These are phyloP conservation scores for Leptinotarsa peninsularis DNA, from an alignment of 2,888 invertebrate genomes.

Conservation along the genomic window DNA sequence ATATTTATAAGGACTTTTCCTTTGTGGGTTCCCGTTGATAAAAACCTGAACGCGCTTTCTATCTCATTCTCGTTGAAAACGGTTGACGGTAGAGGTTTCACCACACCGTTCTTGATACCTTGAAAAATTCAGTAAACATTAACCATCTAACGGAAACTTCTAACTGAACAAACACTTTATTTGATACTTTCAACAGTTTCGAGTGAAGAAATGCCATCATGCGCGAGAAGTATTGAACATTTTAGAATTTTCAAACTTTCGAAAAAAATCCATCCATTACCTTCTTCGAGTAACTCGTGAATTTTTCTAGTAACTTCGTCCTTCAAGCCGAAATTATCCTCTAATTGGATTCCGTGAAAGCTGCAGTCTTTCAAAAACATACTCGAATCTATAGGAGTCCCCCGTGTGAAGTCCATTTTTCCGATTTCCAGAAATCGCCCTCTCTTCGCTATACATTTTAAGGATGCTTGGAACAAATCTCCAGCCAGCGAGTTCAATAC, in stretches of 20 bases:
- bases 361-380: slow-evolving; percentile 75
- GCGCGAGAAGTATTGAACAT: too few relatives aligned
- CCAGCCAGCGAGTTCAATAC: slow-evolving; percentile 92
- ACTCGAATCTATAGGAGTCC: slow-evolving; percentile 73
- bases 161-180: too few relatives aligned
- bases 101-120: slow-evolving; percentile 73
- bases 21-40: slow-evolving; percentile 80
- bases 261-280: slow-evolving; percentile 20
- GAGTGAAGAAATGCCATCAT: too few relatives aligned
- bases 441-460: slow-evolving; percentile 71
- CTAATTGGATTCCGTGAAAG: slow-evolving; percentile 82
- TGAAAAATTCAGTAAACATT: not conserved
- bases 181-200: too few relatives aligned
- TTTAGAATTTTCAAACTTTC: not conserved
- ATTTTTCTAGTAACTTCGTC: slow-evolving; percentile 68
- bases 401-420: slow-evolving; percentile 81
- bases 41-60: slow-evolving; percentile 77
- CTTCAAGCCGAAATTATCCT: slow-evolving; percentile 73
- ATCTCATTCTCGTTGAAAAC: slow-evolving; percentile 75
- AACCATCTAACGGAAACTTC: too few relatives aligned
- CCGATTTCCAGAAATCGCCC: slow-evolving; percentile 89
- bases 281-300: slow-evolving; percentile 69
- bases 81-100: slow-evolving; percentile 76
- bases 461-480: slow-evolving; percentile 84
- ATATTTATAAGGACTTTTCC: slow-evolving; percentile 75